A percentile compares a stretch with the other conserved stretches of the same genome.
Conservation (phyloP, 2,888 invertebrate species). For the Galerucella calmariensis region DNA sequence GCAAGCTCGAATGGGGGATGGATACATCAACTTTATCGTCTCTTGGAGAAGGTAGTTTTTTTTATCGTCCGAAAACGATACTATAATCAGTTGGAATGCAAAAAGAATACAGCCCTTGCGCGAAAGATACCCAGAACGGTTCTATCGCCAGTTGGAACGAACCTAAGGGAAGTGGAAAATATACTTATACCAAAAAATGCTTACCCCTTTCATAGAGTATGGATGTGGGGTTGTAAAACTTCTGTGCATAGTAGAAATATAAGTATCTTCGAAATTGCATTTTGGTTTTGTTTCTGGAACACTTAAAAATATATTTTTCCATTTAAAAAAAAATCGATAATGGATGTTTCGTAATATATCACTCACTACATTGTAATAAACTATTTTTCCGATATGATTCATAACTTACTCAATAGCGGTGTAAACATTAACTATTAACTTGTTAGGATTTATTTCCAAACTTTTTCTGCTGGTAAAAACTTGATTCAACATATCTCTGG, state of each 20-base stretch:
- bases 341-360: too few relatives aligned
- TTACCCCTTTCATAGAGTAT: constrained; percentile 66
- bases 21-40: too few relatives aligned
- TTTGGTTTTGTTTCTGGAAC: background rate
- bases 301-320: background rate
- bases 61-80: too few relatives aligned
- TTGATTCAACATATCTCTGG: constrained; percentile 41
- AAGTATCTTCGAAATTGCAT: constrained; percentile 54
- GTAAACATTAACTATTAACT: constrained; percentile 36
- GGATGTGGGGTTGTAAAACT: constrained; percentile 68
- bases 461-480: constrained; percentile 27
- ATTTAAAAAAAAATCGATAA: too few relatives aligned
- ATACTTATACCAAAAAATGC: constrained; percentile 9
- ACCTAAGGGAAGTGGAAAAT: too few relatives aligned
- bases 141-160: too few relatives aligned
- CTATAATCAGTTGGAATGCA: too few relatives aligned
- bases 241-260: constrained; percentile 68
- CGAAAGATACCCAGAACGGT: too few relatives aligned
- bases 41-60: too few relatives aligned
- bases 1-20: too few relatives aligned
- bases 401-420: constrained; percentile 33
- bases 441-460: constrained; percentile 36
- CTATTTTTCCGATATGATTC: background rate
- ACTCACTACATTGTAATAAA: too few relatives aligned
- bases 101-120: too few relatives aligned